phyloP scores from a whole-genome alignment of 2,888 invertebrate species.

The Spicauda simplicius region DNA sequence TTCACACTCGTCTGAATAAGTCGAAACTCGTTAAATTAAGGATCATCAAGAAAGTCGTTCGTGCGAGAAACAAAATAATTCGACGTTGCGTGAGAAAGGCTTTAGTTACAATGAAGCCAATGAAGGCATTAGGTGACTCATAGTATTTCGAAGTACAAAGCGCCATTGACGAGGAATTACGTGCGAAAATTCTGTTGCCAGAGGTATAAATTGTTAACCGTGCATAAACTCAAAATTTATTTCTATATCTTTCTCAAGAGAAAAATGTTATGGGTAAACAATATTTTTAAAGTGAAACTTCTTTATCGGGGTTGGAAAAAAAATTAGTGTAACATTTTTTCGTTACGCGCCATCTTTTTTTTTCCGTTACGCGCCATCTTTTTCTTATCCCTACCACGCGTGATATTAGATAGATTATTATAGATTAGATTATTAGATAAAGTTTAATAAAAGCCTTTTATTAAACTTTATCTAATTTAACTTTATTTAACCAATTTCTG shows the following conservation, averaged over 20 bases:
- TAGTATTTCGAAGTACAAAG: not conserved
- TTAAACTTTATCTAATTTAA: no score
- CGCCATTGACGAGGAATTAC: conserved; percentile 3
- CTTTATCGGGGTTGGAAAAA: no score
- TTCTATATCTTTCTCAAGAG: not conserved
- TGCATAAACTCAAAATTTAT: not conserved
- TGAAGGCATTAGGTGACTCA: not conserved
- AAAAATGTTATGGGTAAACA: no score
- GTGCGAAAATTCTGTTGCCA: conserved; percentile 3
- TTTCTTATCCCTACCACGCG: no score
- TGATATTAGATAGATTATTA: no score
- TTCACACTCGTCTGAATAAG: not conserved
- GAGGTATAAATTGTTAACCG: not conserved
- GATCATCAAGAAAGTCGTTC: not conserved
- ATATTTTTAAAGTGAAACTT: no score
- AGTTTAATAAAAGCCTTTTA: no score
- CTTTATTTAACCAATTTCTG: no score
- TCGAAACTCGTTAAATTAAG: not conserved
- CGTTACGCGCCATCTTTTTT: no score
- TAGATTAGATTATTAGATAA: no score
- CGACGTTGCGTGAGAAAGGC: conserved; percentile 15
- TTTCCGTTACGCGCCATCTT: no score
- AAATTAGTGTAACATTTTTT: no score
- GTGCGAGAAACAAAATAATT: conserved; percentile 1
- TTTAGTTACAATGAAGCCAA: conserved; percentile 5